Percentiles rank a stretch among this genome's conserved stretches.
phyloP scores from a whole-genome alignment of 2,797 vertebrate genomes.

The Tapera naevia region DNA sequence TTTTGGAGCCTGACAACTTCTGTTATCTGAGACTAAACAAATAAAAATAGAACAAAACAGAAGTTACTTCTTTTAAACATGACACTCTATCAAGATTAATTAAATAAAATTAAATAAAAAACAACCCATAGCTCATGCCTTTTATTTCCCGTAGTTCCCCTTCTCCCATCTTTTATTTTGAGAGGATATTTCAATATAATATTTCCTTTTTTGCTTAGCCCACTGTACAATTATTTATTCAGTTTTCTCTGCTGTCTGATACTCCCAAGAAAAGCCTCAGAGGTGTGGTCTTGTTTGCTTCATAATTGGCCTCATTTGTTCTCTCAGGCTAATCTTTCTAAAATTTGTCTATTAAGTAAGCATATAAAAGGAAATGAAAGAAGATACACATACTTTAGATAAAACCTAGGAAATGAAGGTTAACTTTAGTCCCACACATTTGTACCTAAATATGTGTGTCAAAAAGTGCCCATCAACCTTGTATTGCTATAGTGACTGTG shows the following conservation, averaged over 20 bases:
- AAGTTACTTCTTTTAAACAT: not conserved
- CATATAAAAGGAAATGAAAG: not conserved
- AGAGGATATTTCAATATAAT: not conserved
- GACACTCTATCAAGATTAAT: not conserved
- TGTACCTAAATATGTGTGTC: not conserved
- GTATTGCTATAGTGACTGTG: not conserved
- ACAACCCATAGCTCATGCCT: not conserved
- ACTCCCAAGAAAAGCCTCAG: not conserved
- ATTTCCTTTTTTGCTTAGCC: not conserved
- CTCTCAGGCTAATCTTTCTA: not conserved
- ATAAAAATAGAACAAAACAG: not conserved
- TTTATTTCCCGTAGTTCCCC: not conserved
- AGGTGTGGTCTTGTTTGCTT: not conserved
- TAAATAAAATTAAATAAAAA: not conserved
- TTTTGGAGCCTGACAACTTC: not conserved
- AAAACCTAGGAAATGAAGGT: not conserved
- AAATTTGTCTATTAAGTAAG: not conserved
- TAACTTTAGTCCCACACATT: not conserved
- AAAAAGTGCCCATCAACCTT: not conserved
- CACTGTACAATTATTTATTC: not conserved
- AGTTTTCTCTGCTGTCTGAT: not conserved
- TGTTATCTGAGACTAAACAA: not conserved
- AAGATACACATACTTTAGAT: not conserved
- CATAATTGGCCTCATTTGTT: not conserved
- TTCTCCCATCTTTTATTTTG: not conserved